Percentiles rank a stretch among this genome's conserved stretches.
phyloP scores from a whole-genome alignment of 1,140 invertebrate species.

The Coelopa frigida region DNA sequence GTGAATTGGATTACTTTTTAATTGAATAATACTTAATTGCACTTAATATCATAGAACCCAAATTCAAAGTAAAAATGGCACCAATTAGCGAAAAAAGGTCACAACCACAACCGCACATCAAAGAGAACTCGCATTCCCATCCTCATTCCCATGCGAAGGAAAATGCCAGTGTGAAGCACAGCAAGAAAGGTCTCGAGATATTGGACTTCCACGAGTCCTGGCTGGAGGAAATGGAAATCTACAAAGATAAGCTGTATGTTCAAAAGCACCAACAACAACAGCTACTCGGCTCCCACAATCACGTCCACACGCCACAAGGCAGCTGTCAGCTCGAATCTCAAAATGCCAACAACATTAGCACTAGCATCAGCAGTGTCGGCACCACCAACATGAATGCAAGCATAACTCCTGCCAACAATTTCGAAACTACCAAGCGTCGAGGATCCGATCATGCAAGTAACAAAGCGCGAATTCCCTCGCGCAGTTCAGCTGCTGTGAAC shows the following conservation, averaged over 20 bases:
- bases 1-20: background rate
- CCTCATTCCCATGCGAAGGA: slow-evolving; percentile 10
- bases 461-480: too few species aligned
- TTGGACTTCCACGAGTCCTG: slow-evolving; percentile 41
- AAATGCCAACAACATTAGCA: slow-evolving; percentile 12
- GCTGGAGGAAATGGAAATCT: slow-evolving; percentile 39
- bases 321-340: slow-evolving; percentile 10
- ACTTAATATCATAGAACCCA: slow-evolving; percentile 17
- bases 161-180: slow-evolving; percentile 8
- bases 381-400: background rate
- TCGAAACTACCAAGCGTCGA: too few species aligned
- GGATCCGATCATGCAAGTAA: too few species aligned
- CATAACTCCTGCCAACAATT: too few species aligned
- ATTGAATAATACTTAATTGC: background rate
- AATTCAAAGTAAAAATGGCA: slow-evolving; percentile 40
- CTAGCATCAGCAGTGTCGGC: slow-evolving; percentile 1
- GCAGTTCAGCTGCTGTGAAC: too few species aligned
- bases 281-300: slow-evolving; percentile 15
- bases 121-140: slow-evolving; percentile 8
- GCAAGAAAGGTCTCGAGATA: slow-evolving; percentile 34
- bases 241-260: slow-evolving; percentile 34
- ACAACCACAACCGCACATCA: slow-evolving; percentile 9
- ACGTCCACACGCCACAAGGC: slow-evolving; percentile 15
- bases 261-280: slow-evolving; percentile 30
- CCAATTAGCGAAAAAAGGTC: slow-evolving; percentile 40